Conservation (phyloP, 2,888 invertebrate species). For the Drosophila cognata region DNA sequence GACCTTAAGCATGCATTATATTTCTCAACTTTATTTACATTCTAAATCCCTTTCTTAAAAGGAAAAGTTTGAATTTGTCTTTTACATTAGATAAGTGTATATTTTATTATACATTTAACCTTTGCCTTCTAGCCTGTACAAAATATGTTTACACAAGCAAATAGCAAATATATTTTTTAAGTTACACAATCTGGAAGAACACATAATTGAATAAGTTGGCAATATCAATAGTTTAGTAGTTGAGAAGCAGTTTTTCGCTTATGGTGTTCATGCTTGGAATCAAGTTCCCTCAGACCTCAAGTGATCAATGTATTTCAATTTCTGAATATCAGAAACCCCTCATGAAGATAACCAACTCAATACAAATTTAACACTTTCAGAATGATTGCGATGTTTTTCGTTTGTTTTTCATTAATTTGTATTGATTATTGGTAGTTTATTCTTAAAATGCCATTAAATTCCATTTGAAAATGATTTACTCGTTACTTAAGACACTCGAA, state of each 20-base stretch:
- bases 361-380: neutral
- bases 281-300: neutral
- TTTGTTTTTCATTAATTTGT: neutral
- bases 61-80: neutral
- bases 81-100: neutral
- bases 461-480: neutral
- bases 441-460: neutral
- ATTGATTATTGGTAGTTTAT: neutral
- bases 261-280: neutral
- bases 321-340: neutral
- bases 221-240: neutral
- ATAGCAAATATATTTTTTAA: neutral
- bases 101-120: neutral
- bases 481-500: neutral
- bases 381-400: neutral
- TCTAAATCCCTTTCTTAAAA: neutral
- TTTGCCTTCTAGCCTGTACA: neutral
- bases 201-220: neutral
- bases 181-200: neutral
- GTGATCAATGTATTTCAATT: neutral
- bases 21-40: neutral
- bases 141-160: neutral
- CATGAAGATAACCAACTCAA: neutral
- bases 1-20: neutral
- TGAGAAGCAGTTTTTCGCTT: neutral